Evolutionary conservation across 2,888 invertebrate genomes (phyloP).

Genomic region (Agrenia bidenticulata): DNA sequence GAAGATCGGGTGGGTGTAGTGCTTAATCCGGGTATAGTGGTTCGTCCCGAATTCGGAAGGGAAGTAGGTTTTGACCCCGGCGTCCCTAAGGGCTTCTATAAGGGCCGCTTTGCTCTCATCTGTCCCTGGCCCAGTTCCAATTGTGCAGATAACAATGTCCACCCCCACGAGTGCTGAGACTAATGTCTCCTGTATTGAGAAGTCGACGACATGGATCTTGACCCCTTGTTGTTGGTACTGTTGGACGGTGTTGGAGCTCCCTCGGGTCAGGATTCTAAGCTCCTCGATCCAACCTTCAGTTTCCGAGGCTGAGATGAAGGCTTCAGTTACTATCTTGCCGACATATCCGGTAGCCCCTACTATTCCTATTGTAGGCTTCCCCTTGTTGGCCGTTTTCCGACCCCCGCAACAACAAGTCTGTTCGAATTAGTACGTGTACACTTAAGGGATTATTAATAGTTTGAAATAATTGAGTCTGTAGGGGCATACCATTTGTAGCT

Average conservation of each 20-base stretch:
- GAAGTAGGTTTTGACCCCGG: constrained; percentile 26
- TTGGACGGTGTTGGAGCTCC: constrained; percentile 4
- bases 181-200: neutral
- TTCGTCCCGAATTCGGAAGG: constrained; percentile 29
- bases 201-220: constrained; percentile 20
- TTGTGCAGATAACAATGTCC: constrained; percentile 20
- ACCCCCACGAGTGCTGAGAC: constrained; percentile 1
- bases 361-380: constrained; percentile 13
- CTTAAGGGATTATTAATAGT: too few relatives aligned
- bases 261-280: constrained; percentile 17
- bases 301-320: constrained; percentile 15
- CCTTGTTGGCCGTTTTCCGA: too few relatives aligned
- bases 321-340: constrained; percentile 22
- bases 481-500: too few relatives aligned
- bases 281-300: constrained; percentile 13
- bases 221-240: constrained; percentile 14
- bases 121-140: constrained; percentile 13
- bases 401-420: too few relatives aligned
- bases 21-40: constrained; percentile 4
- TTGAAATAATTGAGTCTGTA: too few relatives aligned
- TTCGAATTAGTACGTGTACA: too few relatives aligned
- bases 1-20: constrained; percentile 15
- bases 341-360: constrained; percentile 24
- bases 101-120: constrained; percentile 13
- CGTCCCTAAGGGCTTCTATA: constrained; percentile 6